A percentile compares a stretch with the other conserved stretches of the same genome.
phyloP scores from a whole-genome alignment of 2,888 invertebrate genomes.

The Chaitophorus viminalis region DNA sequence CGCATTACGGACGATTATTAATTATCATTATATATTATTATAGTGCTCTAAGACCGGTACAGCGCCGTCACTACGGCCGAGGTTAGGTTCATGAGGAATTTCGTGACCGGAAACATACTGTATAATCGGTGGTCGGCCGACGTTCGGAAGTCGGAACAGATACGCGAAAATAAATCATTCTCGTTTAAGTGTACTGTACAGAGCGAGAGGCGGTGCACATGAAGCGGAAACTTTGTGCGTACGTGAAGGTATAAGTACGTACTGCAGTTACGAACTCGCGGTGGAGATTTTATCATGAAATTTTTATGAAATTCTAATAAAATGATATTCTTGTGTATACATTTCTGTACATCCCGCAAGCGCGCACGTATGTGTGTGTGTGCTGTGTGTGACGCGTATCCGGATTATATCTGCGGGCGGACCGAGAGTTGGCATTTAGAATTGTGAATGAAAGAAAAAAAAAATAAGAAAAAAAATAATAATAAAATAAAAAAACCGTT shows the following conservation, averaged over 20 bases:
- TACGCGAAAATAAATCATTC: neutral
- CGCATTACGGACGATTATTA: constrained; percentile 2
- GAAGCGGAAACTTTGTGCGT: neutral
- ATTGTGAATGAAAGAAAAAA: neutral
- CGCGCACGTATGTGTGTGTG: neutral
- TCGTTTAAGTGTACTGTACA: neutral
- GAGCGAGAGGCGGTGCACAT: neutral
- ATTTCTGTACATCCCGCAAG: no score
- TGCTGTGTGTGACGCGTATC: neutral
- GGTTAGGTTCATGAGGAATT: constrained; percentile 21
- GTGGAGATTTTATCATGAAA: no score
- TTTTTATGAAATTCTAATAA: no score
- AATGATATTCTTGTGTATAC: no score
- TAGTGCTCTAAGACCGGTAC: neutral
- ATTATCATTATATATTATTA: neutral
- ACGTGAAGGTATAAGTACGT: neutral
- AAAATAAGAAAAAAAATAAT: neutral
- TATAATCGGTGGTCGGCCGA: neutral
- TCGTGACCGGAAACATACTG: constrained; percentile 10
- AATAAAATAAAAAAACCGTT: neutral
- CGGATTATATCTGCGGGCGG: neutral
- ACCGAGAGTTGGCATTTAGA: neutral
- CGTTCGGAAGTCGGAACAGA: neutral
- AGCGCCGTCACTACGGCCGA: neutral
- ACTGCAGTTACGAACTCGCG: no score